Conservation (phyloP, 2,113 vertebrate genomes). For the Columba livia region DNA sequence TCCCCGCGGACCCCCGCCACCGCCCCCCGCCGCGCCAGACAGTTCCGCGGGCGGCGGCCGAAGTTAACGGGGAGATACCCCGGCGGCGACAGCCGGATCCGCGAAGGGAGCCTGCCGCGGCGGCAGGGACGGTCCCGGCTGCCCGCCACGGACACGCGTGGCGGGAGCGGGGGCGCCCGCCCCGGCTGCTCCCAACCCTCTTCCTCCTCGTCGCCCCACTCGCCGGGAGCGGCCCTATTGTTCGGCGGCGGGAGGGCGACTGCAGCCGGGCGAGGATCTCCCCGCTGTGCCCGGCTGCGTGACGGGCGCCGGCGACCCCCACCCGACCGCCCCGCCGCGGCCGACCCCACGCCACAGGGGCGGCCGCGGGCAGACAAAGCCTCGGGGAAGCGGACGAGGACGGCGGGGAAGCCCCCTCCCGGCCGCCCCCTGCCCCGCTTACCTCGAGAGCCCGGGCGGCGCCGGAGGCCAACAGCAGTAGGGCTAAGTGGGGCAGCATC, state of each 20-base stretch:
- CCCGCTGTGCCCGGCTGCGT: neutral
- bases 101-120: neutral
- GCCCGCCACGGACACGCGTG: neutral
- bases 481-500: constrained; percentile 48
- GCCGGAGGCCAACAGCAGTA: constrained; percentile 25
- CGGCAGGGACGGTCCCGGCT: neutral
- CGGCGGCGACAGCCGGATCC: neutral
- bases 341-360: neutral
- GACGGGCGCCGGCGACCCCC: neutral
- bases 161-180: no score
- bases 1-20: no score
- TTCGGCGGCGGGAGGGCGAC: neutral
- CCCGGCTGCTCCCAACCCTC: neutral
- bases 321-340: no score
- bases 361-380: constrained; percentile 11
- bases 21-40: no score
- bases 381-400: neutral
- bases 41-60: no score
- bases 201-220: neutral
- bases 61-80: neutral
- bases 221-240: neutral
- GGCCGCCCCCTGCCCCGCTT: neutral
- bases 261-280: neutral
- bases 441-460: constrained; percentile 41
- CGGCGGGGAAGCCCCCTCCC: neutral